Evolutionary conservation across 1,140 invertebrate genomes (phyloP), one percentile per base, ranked within the genome.

Genomic region (Aphelenchoides avenae): DNA sequence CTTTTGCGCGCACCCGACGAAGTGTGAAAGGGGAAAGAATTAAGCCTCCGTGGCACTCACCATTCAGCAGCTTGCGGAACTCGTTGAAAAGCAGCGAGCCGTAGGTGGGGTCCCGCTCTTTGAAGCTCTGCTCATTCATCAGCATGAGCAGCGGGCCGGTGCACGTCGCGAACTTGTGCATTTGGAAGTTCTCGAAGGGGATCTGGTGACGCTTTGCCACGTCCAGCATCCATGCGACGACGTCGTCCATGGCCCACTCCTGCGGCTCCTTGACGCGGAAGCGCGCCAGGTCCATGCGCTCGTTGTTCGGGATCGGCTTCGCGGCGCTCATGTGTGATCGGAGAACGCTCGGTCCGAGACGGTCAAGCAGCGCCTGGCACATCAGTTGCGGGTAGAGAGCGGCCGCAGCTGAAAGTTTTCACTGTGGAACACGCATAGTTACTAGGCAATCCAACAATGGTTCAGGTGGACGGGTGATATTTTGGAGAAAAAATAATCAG

Each of bases 151-250:
- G 22, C 18, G 57, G 47, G 13, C 68, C 68, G 2, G 49, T 59
- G 52, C 48, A 64, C 24, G 31, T 55, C 11, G 54, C 59, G 46
- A 75, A 75, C 48, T 68, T 57, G 30, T 61, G 53, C 49, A 74
- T 57, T 56, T 64, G 66, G 20, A 77, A 56, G 26, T 75, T 70
- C 54, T 75, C 73, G 44, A 64, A 34, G 15, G 74, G 57, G 44
- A 75, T 77, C 31, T 51, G 31, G 48, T 75, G 57, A 36, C 68
- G 37, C 47, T 64, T 57, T 20, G 74, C 71, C 5, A 77, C 65
- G 54, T 74, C 71, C 34, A 75, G 34, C 46, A 75, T 64, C 73
- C 73, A 75, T 5, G 72, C 69, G 18, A 75, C 56, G 7, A 75
- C 75, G 47, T 75, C 73, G 52, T 75, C 71, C 15, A 42, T 52